Evolutionary conservation across 2,113 vertebrate species (phyloP).

Genomic region (Colinus virginianus): DNA sequence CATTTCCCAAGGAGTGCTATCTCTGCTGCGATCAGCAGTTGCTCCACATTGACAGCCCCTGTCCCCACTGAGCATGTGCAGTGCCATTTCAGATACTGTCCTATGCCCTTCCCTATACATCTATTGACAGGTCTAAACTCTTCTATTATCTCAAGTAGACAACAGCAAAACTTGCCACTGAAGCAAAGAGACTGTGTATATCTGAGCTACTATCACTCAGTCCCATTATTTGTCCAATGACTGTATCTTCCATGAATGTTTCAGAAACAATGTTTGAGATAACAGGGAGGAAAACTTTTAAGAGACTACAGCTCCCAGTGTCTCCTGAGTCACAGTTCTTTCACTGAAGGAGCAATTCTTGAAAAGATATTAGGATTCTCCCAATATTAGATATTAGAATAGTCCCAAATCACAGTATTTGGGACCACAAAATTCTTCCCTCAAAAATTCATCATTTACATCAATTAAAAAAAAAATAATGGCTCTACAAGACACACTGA

Average conservation of each 20-base stretch:
- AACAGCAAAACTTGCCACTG: slow-evolving; percentile 60
- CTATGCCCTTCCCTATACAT: not conserved
- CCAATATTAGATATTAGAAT: not conserved
- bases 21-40: not conserved
- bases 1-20: slow-evolving; percentile 1
- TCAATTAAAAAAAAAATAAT: not conserved
- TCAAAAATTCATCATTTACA: not conserved
- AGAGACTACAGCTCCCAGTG: slow-evolving; percentile 19
- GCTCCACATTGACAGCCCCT: not conserved
- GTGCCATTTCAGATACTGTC: slow-evolving; percentile 7
- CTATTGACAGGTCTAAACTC: slow-evolving; percentile 58
- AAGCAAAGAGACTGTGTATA: slow-evolving; percentile 32
- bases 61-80: not conserved
- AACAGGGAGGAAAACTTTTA: slow-evolving; percentile 67
- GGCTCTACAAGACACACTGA: not conserved
- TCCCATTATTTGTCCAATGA: slow-evolving; percentile 66
- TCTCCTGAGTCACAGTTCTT: slow-evolving; percentile 51
- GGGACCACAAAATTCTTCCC: not conserved
- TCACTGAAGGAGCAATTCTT: slow-evolving; percentile 54
- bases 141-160: slow-evolving; percentile 64
- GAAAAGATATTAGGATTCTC: not conserved
- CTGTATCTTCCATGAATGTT: slow-evolving; percentile 67
- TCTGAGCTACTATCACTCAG: slow-evolving; percentile 47
- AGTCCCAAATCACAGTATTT: slow-evolving; percentile 41
- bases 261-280: slow-evolving; percentile 78